Evolutionary conservation across 2,888 invertebrate species (phyloP).

Genomic region (Drosophila peninsularis): DNA sequence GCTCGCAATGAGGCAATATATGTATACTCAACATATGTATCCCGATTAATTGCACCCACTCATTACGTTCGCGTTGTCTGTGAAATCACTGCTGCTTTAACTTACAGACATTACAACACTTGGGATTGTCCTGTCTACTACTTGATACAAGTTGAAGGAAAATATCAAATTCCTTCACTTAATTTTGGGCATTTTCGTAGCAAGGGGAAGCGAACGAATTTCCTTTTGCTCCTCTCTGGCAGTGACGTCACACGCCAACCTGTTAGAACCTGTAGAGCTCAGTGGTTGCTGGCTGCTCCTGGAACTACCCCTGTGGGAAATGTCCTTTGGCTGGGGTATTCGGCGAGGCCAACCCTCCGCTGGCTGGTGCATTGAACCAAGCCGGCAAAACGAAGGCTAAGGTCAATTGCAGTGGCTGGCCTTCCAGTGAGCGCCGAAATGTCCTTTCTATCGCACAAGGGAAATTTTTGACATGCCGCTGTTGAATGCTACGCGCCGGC

Average conservation of each 20-base stretch:
- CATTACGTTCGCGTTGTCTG: no score
- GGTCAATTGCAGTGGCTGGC: constrained; percentile 70
- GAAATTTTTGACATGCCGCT: constrained; percentile 50
- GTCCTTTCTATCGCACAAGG: constrained; percentile 26
- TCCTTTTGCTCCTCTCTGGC: constrained; percentile 26
- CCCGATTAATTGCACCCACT: no score
- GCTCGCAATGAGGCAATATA: no score
- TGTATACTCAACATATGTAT: no score
- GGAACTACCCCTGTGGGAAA: constrained; percentile 29
- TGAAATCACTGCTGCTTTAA: no score
- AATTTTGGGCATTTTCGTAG: background rate
- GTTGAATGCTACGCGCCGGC: constrained; percentile 39
- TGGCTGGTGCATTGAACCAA: constrained; percentile 67
- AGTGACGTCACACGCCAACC: constrained; percentile 70
- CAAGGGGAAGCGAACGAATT: constrained; percentile 3
- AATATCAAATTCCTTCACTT: background rate
- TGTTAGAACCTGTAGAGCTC: constrained; percentile 49
- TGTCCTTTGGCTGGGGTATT: constrained; percentile 30
- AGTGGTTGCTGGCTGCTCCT: background rate
- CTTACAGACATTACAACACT: no score
- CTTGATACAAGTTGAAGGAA: no score
- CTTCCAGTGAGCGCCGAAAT: constrained; percentile 67
- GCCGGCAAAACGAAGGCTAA: constrained; percentile 80
- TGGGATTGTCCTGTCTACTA: background rate
- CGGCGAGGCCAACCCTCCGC: constrained; percentile 39